Evolutionary conservation across 2,797 vertebrate genomes (phyloP).

Genomic region (Sus cebifrons): DNA sequence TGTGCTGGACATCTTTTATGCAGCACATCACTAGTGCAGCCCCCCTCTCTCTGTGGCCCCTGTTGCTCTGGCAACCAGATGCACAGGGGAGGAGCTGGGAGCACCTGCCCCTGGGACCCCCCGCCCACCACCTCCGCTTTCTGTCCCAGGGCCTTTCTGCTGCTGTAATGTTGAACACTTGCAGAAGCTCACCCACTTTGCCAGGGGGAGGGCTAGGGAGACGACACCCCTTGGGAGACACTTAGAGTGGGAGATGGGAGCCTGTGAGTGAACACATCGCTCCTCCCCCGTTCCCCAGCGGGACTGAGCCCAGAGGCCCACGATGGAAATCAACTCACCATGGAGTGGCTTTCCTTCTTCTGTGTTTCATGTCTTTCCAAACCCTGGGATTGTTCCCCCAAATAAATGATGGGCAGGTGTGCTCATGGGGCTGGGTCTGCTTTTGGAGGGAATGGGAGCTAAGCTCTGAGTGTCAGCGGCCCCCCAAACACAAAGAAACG

Average conservation of each 20-base stretch:
- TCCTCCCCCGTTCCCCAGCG: no score
- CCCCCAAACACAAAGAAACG: not conserved
- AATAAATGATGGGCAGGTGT: accelerated
- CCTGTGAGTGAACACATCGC: accelerated
- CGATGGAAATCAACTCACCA: not conserved
- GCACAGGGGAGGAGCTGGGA: not conserved
- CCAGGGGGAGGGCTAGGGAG: no score
- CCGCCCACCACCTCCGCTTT: no score
- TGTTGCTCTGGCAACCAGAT: not conserved
- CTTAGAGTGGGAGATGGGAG: no score
- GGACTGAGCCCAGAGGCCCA: not conserved
- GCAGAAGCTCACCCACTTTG: not conserved
- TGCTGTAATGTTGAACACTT: not conserved
- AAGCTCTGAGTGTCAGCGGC: accelerated
- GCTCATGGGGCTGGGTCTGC: not conserved
- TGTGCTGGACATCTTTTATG: not conserved
- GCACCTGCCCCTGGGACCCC: not conserved
- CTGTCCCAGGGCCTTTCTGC: not conserved
- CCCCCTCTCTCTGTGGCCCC: not conserved
- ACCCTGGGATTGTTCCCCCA: not conserved
- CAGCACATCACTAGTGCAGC: not conserved
- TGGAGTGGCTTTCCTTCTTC: not conserved
- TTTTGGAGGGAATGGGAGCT: not conserved
- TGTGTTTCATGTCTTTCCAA: accelerated
- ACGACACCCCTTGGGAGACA: accelerated